Base-by-base conservation (phyloP, 2,797 vertebrate genomes). In the Adelosebastes latens region DNA sequence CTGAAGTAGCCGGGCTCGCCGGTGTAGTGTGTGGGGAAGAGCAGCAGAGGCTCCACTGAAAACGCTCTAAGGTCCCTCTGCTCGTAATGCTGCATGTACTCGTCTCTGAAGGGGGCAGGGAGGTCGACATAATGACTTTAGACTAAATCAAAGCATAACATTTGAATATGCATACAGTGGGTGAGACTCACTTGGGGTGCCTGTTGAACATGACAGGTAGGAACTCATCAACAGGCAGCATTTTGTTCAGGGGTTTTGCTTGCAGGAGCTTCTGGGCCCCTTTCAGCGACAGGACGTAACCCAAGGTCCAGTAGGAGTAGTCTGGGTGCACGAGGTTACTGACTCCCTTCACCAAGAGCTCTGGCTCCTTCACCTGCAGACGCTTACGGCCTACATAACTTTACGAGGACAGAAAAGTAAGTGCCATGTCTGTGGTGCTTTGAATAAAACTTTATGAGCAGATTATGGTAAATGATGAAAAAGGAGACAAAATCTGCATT, bases 21-120 rank as follows among this genome's bases (percentile, higher is more conserved):
- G 0, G 97, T 98, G 94, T 97, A 98, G 89, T 98, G 97, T 0
- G 97, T 97, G 4, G 97, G 97, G 91, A 97, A 98, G 75, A 98
- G 90, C 25, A 98, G 94, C 85, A 98, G 83, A 0, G 97, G 97
- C 8, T 98, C 97, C 4, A 94, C 97, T 0, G 97, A 98, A 85
- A 98, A 98, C 24, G 96, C 97, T 72, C 93, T 97, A 91, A 98
- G 84, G 92, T 98, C 92, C 75, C 97, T 93, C 74, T 80, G 67
- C 72, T 95, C 88, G 0, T 97, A 98, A 69, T 96, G 90, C 36
- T 95, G 94, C 96, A 96, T 96, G 92, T 97, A 98, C 75, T 96
- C 96, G 0, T 89, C 90, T 77, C 97, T 97, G 73, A 10, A 79
- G 81, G 77, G 25, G 71, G 46, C 11, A 62, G n/a, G 14, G 31